phyloP scores from a whole-genome alignment of 2,888 invertebrate species.

The Hermodice carunculata region DNA sequence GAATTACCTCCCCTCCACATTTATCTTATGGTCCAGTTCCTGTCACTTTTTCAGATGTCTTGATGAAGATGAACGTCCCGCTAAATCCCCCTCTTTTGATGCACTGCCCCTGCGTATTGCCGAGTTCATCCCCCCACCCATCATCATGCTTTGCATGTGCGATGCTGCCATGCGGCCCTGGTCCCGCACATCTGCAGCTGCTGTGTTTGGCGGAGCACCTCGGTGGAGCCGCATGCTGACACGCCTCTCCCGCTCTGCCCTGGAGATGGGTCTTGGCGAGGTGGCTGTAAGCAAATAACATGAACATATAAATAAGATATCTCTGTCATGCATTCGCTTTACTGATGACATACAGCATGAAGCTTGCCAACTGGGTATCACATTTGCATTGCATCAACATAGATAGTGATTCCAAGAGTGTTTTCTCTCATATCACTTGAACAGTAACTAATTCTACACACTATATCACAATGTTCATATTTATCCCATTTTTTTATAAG shows the following conservation, averaged over 20 bases:
- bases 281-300: slow-evolving; percentile 57
- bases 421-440: too few relatives aligned
- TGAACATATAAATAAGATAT: too few relatives aligned
- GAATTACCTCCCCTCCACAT: too few relatives aligned
- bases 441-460: too few relatives aligned
- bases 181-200: slow-evolving; percentile 53
- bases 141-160: slow-evolving; percentile 52
- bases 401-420: too few relatives aligned
- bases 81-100: slow-evolving; percentile 52
- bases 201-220: slow-evolving; percentile 56
- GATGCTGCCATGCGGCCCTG: slow-evolving; percentile 54
- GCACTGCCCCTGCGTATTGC: slow-evolving; percentile 61
- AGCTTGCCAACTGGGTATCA: too few relatives aligned
- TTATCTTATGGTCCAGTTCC: too few relatives aligned
- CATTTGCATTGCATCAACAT: too few relatives aligned
- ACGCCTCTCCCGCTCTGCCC: slow-evolving; percentile 60
- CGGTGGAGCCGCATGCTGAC: slow-evolving; percentile 64
- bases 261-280: slow-evolving; percentile 62
- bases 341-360: too few relatives aligned
- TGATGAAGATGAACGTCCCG: slow-evolving; percentile 22
- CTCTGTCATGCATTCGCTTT: not conserved
- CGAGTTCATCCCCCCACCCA: slow-evolving; percentile 46
- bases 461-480: too few relatives aligned
- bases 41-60: slow-evolving; percentile 35
- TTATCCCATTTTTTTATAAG: too few relatives aligned